Base-by-base conservation (phyloP, 2,113 vertebrate species). In the Engystomops pustulosus region DNA sequence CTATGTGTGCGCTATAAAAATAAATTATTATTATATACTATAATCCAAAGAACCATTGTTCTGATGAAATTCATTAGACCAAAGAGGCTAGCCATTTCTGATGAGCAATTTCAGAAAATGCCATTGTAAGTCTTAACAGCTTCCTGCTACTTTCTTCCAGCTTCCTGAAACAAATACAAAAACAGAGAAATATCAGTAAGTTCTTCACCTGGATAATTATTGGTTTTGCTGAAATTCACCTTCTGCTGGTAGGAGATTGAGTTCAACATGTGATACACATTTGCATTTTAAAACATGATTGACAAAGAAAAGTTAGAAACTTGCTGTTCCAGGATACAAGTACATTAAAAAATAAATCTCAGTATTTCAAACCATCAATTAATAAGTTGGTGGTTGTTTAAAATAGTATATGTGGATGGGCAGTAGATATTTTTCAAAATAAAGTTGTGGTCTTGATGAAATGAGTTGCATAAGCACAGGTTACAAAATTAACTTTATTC, bases 381-480 rank as follows among this genome's bases (percentile, higher is more conserved):
- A 91, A 92, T 91, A 90, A 53, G 68, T 62, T 90, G 86, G 86
- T 87, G 86, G 85, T 70, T 88, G 82, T 82, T 82, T 88, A 87
- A 86, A 45, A 89, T 89, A 91, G 89, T 88, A 69, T 72, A 79
- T 83, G 81, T 88, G 88, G 44, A 69, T 4, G 2, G 82, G 60
- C 25, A 89, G 86, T 86, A 86, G 84, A 75, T 88, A 83, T 89
- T 90, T 86, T 88, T 86, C 67, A 74, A 87, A 55, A 75, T 83
- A 86, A 86, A 89, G 81, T 85, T 89, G 88, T 88, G 88, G 87
- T 88, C 85, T 84, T 87, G 27, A 30, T 71, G 83, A 38, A 23
- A 1, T 15, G 18, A 27, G 8, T 32, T 14, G 45, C 45, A 27
- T 3, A 34, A 34, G 4, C 9, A 38, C 30, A 53, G 30, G 10